phyloP scores from a whole-genome alignment of 2,113 vertebrate species.

The Mugil cephalus region DNA sequence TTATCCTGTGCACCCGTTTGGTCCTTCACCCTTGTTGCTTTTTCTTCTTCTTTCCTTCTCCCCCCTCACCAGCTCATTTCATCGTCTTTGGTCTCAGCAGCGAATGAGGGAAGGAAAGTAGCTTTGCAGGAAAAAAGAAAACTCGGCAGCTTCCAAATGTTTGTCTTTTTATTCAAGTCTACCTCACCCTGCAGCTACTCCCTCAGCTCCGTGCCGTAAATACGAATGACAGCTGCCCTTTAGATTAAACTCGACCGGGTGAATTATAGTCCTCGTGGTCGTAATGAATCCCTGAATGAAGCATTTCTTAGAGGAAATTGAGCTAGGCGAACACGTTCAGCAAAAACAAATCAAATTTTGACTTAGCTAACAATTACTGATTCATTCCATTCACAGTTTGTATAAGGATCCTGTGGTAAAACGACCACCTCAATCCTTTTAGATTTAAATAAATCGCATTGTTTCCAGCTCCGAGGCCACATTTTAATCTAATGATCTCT shows the following conservation, averaged over 20 bases:
- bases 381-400: conserved; percentile 1
- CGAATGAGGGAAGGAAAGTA: conserved; percentile 6
- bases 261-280: conserved; percentile 4
- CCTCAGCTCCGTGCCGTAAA: conserved; percentile 10
- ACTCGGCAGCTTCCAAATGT: conserved; percentile 33
- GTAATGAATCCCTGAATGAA: conserved; percentile 17
- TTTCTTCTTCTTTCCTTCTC: conserved; percentile 4
- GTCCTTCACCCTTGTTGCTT: background rate
- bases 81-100: background rate
- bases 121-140: conserved; percentile 25
- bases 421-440: background rate
- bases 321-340: background rate
- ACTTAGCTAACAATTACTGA: conserved; percentile 13
- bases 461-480: conserved; percentile 10
- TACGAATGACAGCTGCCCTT: conserved; percentile 28
- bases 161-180: conserved; percentile 24
- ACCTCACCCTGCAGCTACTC: conserved; percentile 8
- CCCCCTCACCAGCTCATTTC: conserved; percentile 6
- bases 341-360: conserved; percentile 23
- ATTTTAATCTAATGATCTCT: conserved; percentile 41
- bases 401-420: conserved; percentile 2
- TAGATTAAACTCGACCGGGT: conserved; percentile 22
- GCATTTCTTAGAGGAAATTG: background rate
- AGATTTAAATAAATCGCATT: conserved; percentile 28
- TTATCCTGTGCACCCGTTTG: too few relatives aligned